These are phyloP conservation scores for Leucophenga varia DNA, from an alignment of 1,140 invertebrate species.

Conservation along the genomic window DNA sequence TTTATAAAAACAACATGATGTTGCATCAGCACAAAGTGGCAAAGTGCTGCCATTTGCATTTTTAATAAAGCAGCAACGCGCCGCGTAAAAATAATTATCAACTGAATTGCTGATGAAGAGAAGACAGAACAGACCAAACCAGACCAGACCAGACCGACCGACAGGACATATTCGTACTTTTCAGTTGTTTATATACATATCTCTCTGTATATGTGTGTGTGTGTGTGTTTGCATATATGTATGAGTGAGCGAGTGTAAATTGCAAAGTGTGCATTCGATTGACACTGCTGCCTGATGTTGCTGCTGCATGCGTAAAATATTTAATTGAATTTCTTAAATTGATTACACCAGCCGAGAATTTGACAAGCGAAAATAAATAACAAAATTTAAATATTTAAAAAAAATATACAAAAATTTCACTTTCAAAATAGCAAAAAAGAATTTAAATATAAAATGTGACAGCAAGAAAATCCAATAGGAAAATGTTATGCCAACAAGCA, in stretches of 20 bases:
- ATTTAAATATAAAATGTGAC: too few species aligned
- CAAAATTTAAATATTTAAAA: too few species aligned
- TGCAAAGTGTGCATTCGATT: constrained; percentile 11
- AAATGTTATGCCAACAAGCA: too few species aligned
- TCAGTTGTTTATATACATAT: too few species aligned
- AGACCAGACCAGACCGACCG: not conserved
- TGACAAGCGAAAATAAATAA: too few species aligned
- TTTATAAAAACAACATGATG: too few species aligned
- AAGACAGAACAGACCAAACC: constrained; percentile 3
- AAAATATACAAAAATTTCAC: constrained; percentile 31
- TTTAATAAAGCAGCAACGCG: constrained; percentile 43
- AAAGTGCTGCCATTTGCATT: constrained; percentile 54
- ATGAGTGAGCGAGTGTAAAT: constrained; percentile 2
- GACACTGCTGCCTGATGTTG: constrained; percentile 6
- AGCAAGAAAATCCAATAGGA: too few species aligned
- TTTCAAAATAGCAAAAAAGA: constrained; percentile 20
- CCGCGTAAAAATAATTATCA: constrained; percentile 53
- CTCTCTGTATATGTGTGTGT: too few species aligned
- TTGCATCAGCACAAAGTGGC: constrained; percentile 45
- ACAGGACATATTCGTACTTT: not conserved
- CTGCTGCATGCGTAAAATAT: constrained; percentile 8
- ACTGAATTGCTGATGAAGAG: constrained; percentile 49
- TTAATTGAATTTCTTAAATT: too few species aligned
- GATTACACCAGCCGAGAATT: too few species aligned
- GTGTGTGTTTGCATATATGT: not conserved